Conservation (phyloP, 1,140 invertebrate species). For the Telenomus remus region DNA sequence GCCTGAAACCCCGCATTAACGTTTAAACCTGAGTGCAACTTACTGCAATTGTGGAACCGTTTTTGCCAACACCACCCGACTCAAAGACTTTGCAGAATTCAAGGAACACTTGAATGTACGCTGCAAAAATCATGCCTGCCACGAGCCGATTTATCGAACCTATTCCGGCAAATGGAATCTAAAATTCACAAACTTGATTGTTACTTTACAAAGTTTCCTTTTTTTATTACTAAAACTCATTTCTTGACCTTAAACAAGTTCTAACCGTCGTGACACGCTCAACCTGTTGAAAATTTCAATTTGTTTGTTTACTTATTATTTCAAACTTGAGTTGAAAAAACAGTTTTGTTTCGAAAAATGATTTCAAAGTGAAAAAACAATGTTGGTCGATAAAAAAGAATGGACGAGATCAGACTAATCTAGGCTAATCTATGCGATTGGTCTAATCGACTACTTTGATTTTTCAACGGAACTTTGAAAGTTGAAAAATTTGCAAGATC, state of each 20-base stretch:
- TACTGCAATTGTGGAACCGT: constrained; percentile 94
- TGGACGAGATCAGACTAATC: background rate
- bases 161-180: constrained; percentile 78
- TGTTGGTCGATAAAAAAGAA: background rate
- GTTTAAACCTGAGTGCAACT: constrained; percentile 69
- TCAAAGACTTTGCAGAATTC: constrained; percentile 81
- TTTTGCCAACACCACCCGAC: constrained; percentile 90
- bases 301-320: no score
- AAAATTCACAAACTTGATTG: constrained; percentile 63
- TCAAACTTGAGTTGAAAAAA: no score
- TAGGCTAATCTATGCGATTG: no score
- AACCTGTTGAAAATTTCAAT: constrained; percentile 30
- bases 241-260: no score
- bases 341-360: no score
- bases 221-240: constrained; percentile 1
- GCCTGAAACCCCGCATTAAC: no score
- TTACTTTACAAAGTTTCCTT: constrained; percentile 32
- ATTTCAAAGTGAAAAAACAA: background rate
- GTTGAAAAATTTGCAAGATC: no score
- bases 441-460: no score
- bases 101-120: constrained; percentile 80
- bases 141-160: constrained; percentile 76
- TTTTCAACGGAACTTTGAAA: no score
- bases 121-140: constrained; percentile 79
- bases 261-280: constrained; percentile 53